Evolutionary conservation across 2,888 invertebrate species (phyloP).

Genomic region (Melanargia galathea): DNA sequence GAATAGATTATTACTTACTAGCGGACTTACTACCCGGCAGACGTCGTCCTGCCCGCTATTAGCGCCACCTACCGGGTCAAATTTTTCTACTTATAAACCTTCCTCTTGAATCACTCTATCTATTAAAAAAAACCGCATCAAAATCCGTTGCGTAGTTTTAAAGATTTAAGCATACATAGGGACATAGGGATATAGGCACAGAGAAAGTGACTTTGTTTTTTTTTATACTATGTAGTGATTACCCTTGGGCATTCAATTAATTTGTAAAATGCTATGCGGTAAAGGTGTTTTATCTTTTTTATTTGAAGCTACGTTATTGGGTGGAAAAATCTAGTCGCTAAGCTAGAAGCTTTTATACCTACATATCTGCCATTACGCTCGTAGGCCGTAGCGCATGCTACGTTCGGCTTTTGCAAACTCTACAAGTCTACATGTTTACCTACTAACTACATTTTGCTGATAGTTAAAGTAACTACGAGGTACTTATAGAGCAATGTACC

Average conservation of each 20-base stretch:
- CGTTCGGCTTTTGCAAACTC: background rate
- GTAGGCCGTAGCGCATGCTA: constrained; percentile 17
- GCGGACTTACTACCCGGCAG: too few species aligned
- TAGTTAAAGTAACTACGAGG: too few species aligned
- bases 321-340: background rate
- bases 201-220: too few species aligned
- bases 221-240: too few species aligned
- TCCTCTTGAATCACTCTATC: too few species aligned
- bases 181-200: too few species aligned
- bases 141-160: too few species aligned
- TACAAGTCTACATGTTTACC: background rate
- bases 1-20: background rate
- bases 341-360: constrained; percentile 7
- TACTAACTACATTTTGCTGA: background rate
- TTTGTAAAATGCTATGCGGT: background rate
- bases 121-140: too few species aligned
- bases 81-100: too few species aligned
- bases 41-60: too few species aligned
- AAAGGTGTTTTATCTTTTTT: background rate
- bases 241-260: constrained; percentile 16
- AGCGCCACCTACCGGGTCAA: too few species aligned
- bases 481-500: background rate
- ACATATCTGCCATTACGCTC: background rate
- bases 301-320: constrained; percentile 1
- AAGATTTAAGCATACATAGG: too few species aligned